Conservation (phyloP, 2,113 vertebrate species). For the Castor canadensis region DNA sequence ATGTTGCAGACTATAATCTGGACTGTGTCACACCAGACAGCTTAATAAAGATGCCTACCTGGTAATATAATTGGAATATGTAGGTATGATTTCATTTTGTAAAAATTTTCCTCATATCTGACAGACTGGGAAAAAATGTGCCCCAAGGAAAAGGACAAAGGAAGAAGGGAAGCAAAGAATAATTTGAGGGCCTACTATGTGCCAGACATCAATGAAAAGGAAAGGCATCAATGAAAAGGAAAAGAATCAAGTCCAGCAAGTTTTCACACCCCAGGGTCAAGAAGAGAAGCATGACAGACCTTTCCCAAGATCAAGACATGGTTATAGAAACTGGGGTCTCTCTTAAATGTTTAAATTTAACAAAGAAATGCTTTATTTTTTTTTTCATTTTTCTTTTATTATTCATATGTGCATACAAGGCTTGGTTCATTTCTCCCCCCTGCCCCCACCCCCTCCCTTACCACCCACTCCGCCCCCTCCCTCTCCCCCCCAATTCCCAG, state of each 20-base stretch:
- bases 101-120: slow-evolving; percentile 52
- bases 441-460: too few relatives aligned
- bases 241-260: background rate
- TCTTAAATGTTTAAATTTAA: slow-evolving; percentile 8
- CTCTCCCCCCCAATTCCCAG: too few relatives aligned
- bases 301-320: background rate
- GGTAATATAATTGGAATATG: slow-evolving; percentile 49
- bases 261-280: background rate
- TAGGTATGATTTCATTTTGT: slow-evolving; percentile 22
- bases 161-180: background rate
- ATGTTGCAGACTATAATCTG: background rate
- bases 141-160: background rate
- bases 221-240: background rate
- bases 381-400: too few relatives aligned
- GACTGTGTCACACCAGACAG: background rate
- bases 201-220: background rate
- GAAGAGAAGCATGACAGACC: too few relatives aligned
- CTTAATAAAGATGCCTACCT: background rate
- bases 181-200: background rate
- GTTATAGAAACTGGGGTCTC: background rate
- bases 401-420: too few relatives aligned
- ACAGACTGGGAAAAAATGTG: background rate
- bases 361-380: slow-evolving; percentile 3
- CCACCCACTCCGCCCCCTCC: too few relatives aligned
- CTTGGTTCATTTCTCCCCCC: too few relatives aligned